These are phyloP conservation scores for Sthenelais limicola DNA, from an alignment of 2,888 invertebrate species.

Conservation along the genomic window DNA sequence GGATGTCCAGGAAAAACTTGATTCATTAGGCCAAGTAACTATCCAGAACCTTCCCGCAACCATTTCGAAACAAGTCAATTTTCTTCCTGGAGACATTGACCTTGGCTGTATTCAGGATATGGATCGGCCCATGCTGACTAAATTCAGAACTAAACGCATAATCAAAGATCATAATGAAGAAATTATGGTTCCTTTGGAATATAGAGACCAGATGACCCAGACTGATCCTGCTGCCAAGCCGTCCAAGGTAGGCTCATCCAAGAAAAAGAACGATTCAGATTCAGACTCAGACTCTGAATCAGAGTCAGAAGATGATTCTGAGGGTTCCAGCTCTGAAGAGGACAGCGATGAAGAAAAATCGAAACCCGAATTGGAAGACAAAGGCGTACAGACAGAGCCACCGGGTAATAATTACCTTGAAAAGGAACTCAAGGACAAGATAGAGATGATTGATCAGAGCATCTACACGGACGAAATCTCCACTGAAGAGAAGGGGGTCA, in stretches of 20 bases:
- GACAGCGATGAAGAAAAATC: conserved; percentile 54
- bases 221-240: conserved; percentile 52
- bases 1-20: conserved; percentile 71
- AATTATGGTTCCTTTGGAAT: conserved; percentile 49
- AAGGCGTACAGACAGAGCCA: conserved; percentile 50
- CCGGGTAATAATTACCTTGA: not conserved
- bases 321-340: conserved; percentile 35
- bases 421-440: conserved; percentile 24
- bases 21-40: conserved; percentile 64
- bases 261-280: conserved; percentile 41
- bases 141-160: conserved; percentile 48
- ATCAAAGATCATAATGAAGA: conserved; percentile 32
- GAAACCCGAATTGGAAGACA: conserved; percentile 33
- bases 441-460: conserved; percentile 48
- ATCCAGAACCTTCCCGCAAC: conserved; percentile 65
- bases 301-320: conserved; percentile 25
- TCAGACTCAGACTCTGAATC: conserved; percentile 41
- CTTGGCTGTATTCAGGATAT: conserved; percentile 68
- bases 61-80: conserved; percentile 65
- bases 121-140: conserved; percentile 60
- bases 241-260: not conserved
- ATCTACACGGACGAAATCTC: conserved; percentile 52
- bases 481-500: conserved; percentile 66
- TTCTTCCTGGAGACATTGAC: conserved; percentile 66
- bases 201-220: conserved; percentile 50